phyloP scores from a whole-genome alignment of 2,797 vertebrate species.

The Gephyroberyx darwinii region DNA sequence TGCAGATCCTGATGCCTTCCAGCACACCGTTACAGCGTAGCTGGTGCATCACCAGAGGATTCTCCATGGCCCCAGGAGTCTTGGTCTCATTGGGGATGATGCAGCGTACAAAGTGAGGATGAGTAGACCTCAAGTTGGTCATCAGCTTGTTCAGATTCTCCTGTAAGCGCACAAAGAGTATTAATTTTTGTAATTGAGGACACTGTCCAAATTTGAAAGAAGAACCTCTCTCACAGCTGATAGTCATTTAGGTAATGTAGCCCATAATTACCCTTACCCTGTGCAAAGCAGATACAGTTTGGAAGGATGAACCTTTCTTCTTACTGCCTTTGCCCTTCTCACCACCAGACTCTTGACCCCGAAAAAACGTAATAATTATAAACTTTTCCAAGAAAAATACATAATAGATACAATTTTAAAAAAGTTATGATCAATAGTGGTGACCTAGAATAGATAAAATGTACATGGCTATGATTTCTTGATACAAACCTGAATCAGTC shows the following conservation, averaged over 20 bases:
- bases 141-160: slow-evolving; percentile 91
- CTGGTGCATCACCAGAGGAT: slow-evolving; percentile 90
- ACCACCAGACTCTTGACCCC: slow-evolving; percentile 39
- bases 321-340: slow-evolving; percentile 76
- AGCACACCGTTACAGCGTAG: slow-evolving; percentile 89
- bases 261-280: too few species aligned
- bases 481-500: slow-evolving; percentile 78
- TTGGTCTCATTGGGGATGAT: slow-evolving; percentile 89
- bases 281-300: slow-evolving; percentile 89
- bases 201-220: too few species aligned
- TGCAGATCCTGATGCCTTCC: slow-evolving; percentile 90
- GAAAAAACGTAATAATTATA: too few species aligned
- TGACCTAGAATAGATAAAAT: too few species aligned
- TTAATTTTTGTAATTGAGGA: too few species aligned
- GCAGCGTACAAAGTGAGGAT: slow-evolving; percentile 89
- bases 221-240: too few species aligned
- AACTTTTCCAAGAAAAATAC: too few species aligned
- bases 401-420: neutral
- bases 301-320: slow-evolving; percentile 90
- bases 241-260: too few species aligned
- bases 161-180: slow-evolving; percentile 71
- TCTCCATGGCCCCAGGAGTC: slow-evolving; percentile 87
- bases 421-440: too few species aligned
- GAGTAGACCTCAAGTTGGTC: slow-evolving; percentile 87
- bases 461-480: too few species aligned